Evolutionary conservation across 92 coral and sea anemone genomes (phyloP).

Genomic region (Micromussa lordhowensis): DNA sequence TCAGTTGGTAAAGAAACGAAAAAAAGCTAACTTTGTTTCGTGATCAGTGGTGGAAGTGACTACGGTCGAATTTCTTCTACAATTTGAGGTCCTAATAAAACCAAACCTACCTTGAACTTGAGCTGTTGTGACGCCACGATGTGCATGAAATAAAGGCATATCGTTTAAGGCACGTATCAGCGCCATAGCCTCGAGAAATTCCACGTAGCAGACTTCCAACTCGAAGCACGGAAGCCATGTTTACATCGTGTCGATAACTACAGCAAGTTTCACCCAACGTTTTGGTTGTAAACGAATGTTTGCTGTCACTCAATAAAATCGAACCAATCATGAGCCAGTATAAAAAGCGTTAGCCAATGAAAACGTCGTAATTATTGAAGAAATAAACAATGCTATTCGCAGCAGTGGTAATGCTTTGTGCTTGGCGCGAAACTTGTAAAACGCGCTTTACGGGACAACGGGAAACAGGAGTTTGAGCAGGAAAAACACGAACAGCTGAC

Average conservation of each 20-base stretch:
- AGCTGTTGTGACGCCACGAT: conserved; percentile 21
- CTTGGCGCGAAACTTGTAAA: conserved; percentile 48
- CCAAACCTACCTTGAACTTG: conserved; percentile 21
- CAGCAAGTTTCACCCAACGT: conserved; percentile 16
- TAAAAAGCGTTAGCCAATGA: conserved; percentile 8
- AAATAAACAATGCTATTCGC: neutral
- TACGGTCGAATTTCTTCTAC: too few species aligned
- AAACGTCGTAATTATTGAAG: neutral
- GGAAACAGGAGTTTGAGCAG: neutral
- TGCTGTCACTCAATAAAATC: neutral
- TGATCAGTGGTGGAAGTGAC: neutral
- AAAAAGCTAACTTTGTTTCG: neutral
- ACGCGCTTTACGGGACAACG: conserved; percentile 24
- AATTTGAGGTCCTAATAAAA: neutral
- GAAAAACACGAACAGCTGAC: conserved; percentile 9
- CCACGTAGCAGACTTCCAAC: conserved; percentile 24
- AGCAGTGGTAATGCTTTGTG: neutral
- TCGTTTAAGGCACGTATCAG: conserved; percentile 1
- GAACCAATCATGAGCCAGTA: neutral
- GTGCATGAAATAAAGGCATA: conserved; percentile 14
- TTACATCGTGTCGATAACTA: neutral
- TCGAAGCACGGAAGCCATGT: conserved; percentile 38
- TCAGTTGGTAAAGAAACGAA: neutral
- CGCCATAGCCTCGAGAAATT: conserved; percentile 16
- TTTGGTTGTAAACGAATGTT: neutral